These are phyloP conservation scores for Mesoligia furuncula DNA, from an alignment of 2,888 invertebrate species.

Conservation along the genomic window DNA sequence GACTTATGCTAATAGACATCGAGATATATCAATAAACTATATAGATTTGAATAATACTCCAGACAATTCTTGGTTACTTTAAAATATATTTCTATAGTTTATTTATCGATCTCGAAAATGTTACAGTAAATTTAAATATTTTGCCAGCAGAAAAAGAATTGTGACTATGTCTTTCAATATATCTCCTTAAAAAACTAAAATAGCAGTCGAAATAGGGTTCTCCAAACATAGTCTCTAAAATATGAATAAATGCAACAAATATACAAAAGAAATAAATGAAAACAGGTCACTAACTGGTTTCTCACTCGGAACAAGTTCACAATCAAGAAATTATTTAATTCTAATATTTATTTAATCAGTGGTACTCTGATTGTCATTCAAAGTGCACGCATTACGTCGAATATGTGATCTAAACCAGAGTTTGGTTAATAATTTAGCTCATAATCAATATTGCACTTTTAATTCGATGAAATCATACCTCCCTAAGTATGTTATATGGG, in stretches of 20 bases:
- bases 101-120: constrained; percentile 43
- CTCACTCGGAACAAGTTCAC: constrained; percentile 69
- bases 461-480: constrained; percentile 53
- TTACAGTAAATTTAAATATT: constrained; percentile 55
- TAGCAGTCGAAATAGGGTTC: constrained; percentile 71
- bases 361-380: constrained; percentile 31
- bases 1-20: constrained; percentile 47
- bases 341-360: constrained; percentile 54
- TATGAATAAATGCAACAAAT: constrained; percentile 88
- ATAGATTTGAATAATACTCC: constrained; percentile 35
- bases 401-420: neutral
- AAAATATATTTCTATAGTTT: constrained; percentile 38
- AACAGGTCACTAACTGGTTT: constrained; percentile 70
- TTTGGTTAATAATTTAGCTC: constrained; percentile 23
- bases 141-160: constrained; percentile 65
- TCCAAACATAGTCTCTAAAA: constrained; percentile 63
- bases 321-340: constrained; percentile 58
- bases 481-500: constrained; percentile 7
- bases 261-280: constrained; percentile 78
- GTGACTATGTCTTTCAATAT: constrained; percentile 68
- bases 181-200: constrained; percentile 74
- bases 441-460: constrained; percentile 60
- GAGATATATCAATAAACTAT: constrained; percentile 53
- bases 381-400: constrained; percentile 14
- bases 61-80: constrained; percentile 6